A percentile compares a stretch with the other conserved stretches of the same genome.
These are phyloP conservation scores for Byasa hedistus DNA, from an alignment of 2,888 invertebrate genomes.

Conservation along the genomic window DNA sequence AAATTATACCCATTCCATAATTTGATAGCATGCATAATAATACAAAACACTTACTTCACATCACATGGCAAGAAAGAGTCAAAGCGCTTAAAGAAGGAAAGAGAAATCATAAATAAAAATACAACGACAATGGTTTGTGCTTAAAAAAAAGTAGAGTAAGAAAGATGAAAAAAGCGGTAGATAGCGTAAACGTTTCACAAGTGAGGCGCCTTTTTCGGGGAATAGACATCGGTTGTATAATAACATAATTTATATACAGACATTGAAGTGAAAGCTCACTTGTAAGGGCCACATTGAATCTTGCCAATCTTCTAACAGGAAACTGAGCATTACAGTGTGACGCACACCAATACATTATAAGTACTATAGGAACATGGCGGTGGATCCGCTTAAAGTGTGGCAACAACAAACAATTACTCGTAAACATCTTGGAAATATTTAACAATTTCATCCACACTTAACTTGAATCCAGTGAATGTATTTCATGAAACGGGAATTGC, in stretches of 20 bases:
- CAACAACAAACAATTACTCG: slow-evolving; percentile 31
- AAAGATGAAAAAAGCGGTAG: slow-evolving; percentile 53
- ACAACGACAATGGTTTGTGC: slow-evolving; percentile 38
- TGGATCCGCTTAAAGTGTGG: slow-evolving; percentile 48
- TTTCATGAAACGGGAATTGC: slow-evolving; percentile 35
- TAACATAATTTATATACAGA: slow-evolving; percentile 48
- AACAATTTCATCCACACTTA: slow-evolving; percentile 38
- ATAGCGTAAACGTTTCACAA: slow-evolving; percentile 65
- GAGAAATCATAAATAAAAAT: slow-evolving; percentile 33
- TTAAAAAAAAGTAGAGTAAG: slow-evolving; percentile 40
- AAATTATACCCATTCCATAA: slow-evolving; percentile 2
- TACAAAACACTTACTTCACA: slow-evolving; percentile 33
- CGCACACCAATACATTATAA: slow-evolving; percentile 76
- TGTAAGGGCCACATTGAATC: slow-evolving; percentile 66
- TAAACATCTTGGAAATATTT: slow-evolving; percentile 49
- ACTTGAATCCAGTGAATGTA: slow-evolving; percentile 46
- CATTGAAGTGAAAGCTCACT: slow-evolving; percentile 65
- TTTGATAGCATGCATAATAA: slow-evolving; percentile 37
- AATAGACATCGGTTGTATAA: slow-evolving; percentile 39
- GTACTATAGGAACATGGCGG: slow-evolving; percentile 68
- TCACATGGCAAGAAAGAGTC: slow-evolving; percentile 40
- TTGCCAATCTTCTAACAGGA: slow-evolving; percentile 65
- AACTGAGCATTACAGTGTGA: slow-evolving; percentile 75
- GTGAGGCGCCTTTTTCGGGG: slow-evolving; percentile 75
- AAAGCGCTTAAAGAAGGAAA: slow-evolving; percentile 39